A percentile compares a stretch with the other conserved stretches of the same genome.
These are phyloP conservation scores for Phocoena sinus DNA, from an alignment of 2,113 vertebrate species.

Conservation along the genomic window DNA sequence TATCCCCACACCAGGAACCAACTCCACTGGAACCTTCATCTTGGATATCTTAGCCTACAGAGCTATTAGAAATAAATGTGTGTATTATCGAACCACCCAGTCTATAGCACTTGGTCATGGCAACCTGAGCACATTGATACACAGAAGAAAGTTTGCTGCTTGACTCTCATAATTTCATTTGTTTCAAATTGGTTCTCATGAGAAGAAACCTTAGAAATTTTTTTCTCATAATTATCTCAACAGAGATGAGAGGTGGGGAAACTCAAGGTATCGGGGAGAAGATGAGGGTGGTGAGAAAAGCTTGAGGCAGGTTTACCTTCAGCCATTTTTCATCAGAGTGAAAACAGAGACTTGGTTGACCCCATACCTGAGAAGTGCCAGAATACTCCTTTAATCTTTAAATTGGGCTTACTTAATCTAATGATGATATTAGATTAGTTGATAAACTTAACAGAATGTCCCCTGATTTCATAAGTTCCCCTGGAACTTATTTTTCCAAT, in stretches of 20 bases:
- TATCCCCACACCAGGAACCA: background rate
- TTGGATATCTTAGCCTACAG: background rate
- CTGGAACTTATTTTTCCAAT: background rate
- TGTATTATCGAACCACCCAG: background rate
- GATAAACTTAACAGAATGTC: background rate
- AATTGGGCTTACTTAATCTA: background rate
- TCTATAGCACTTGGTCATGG: background rate
- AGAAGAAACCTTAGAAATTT: background rate
- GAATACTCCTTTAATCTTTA: background rate
- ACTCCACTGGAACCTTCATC: background rate
- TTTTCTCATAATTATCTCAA: background rate
- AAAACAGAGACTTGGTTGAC: background rate
- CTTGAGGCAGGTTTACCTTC: background rate
- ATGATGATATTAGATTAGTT: background rate
- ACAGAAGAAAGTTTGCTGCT: background rate
- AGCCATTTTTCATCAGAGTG: background rate
- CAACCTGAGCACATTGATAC: too few species aligned
- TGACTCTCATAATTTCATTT: background rate
- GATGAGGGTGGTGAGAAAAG: background rate
- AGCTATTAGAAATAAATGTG: background rate
- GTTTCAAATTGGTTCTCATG: background rate
- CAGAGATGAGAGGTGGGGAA: background rate
- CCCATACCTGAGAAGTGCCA: background rate
- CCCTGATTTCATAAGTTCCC: background rate
- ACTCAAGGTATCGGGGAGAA: fast-evolving